Conservation (phyloP, 2,797 vertebrate genomes). For the Picus viridis region DNA sequence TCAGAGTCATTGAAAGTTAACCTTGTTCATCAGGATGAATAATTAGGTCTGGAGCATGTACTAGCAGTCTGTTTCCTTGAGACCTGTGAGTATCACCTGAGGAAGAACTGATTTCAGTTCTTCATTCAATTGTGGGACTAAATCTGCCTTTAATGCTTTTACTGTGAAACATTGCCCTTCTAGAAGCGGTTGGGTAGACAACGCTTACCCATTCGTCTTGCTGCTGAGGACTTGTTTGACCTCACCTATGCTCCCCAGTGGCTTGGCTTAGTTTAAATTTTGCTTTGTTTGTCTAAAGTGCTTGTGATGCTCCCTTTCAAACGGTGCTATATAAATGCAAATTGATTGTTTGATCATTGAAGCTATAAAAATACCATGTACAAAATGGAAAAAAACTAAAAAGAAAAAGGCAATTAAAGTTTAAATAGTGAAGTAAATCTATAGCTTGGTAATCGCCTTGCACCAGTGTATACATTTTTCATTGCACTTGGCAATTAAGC, state of each 20-base stretch:
- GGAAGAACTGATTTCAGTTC: slow-evolving; percentile 7
- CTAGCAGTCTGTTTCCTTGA: slow-evolving; percentile 14
- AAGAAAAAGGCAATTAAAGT: not conserved
- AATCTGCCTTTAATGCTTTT: slow-evolving; percentile 18
- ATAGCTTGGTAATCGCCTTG: slow-evolving; percentile 15
- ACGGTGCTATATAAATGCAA: slow-evolving; percentile 9
- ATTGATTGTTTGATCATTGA: slow-evolving; percentile 38
- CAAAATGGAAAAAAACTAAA: slow-evolving; percentile 2
- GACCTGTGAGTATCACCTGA: not conserved
- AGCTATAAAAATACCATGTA: slow-evolving; percentile 8
- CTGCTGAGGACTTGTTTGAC: slow-evolving; percentile 12
- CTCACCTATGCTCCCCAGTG: not conserved
- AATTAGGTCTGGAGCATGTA: not conserved
- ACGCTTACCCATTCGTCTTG: not conserved
- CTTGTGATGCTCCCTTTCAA: not conserved
- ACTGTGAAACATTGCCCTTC: not conserved
- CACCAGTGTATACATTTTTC: not conserved
- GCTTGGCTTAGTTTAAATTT: slow-evolving; percentile 54
- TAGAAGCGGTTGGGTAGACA: not conserved
- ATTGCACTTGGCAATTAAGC: slow-evolving; percentile 38
- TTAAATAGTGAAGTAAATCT: slow-evolving; percentile 28
- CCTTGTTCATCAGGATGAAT: not conserved
- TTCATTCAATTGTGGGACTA: slow-evolving; percentile 20
- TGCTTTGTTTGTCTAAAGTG: slow-evolving; percentile 6
- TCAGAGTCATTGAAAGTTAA: not conserved